phyloP scores from a whole-genome alignment of 2,113 vertebrate species.

The Ctenodactylus gundi region DNA sequence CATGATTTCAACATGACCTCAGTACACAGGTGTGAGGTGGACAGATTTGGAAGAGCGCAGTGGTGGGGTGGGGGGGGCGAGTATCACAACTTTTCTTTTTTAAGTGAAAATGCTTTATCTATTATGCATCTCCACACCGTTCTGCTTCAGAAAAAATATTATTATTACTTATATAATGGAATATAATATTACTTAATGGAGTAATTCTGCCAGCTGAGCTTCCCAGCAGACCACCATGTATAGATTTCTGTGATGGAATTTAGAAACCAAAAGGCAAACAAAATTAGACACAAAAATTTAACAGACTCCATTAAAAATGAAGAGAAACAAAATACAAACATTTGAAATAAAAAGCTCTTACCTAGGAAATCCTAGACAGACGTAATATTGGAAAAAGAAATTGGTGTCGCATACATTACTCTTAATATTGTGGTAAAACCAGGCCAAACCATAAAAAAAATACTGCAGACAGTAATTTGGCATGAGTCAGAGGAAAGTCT shows the following conservation, averaged over 20 bases:
- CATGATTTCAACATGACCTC: not conserved
- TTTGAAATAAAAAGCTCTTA: not conserved
- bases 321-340: not conserved
- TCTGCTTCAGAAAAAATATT: not conserved
- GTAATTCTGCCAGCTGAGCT: not conserved
- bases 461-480: not conserved
- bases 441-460: not conserved
- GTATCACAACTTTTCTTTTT: not conserved
- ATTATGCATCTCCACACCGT: not conserved
- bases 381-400: not conserved
- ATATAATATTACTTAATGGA: not conserved
- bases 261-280: not conserved
- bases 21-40: not conserved
- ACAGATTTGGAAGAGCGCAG: not conserved
- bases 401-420: not conserved
- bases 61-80: accelerated
- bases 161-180: too few species aligned
- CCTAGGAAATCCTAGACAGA: not conserved
- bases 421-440: not conserved
- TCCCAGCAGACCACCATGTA: not conserved
- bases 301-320: not conserved
- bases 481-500: not conserved
- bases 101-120: not conserved
- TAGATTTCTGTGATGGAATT: not conserved
- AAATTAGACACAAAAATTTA: not conserved